Base-by-base conservation (phyloP, 64 coral and sea anemone species). In the Hydrozoanthus tunicans region DNA sequence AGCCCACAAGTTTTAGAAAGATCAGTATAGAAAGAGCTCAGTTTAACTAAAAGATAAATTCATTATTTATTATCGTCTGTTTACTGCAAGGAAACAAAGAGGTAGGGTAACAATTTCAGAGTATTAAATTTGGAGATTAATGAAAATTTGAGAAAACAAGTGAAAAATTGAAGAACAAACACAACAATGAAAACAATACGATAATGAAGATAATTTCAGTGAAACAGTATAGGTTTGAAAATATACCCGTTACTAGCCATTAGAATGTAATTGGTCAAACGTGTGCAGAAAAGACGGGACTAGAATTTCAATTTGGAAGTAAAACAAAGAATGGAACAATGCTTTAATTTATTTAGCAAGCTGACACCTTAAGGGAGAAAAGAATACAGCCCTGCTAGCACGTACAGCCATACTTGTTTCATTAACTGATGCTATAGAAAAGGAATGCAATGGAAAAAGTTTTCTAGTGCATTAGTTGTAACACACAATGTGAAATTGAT, bases 331-430 rank as follows among this genome's bases (percentile, higher is more conserved):
- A 12, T 51, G 65, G 7, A 88, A 88, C 68, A 88, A 73, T 88
- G 5, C 11, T 73, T 52, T 69, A 24, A 15, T 60, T 60, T 74
- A 20, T 88, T 60, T 60, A 75, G 68, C 66, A 75, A 88, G 24
- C 68, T 74, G 59, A 75, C 70, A 25, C 84, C 84, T 73, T 73
- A 17, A 43, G n/a, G 15, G 69, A 88, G 55, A 73, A 88, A 15
- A 7, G 67, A 73, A 10, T 73, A 20, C 54, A 9, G 73, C 58
- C 73, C 6, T 4, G 9, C 55, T n/a, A 24, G 32, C 25, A 73
- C 54, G 53, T 88, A 88, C 3, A 4, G 74, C 53, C 59, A 59
- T 20, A 20, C 20, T 20, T 20, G 20, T 20, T 20, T 20, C 20
- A 20, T 20, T 20, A 20, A 20, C 20, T 20, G 20, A 20, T 20